Evolutionary conservation across 2,797 vertebrate species (phyloP).

Genomic region (Loriculus beryllinus): DNA sequence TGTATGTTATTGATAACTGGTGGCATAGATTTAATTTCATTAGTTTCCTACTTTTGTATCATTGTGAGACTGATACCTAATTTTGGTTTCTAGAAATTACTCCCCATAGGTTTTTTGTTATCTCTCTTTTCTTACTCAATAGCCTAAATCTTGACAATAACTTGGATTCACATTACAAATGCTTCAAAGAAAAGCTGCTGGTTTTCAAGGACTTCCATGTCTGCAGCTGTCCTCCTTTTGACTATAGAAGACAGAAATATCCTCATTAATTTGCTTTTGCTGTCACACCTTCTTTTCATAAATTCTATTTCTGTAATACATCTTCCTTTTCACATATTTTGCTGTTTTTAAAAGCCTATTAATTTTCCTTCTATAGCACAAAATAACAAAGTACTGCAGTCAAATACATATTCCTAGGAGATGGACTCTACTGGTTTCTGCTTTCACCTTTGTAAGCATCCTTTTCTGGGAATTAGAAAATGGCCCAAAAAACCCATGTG

Average conservation of each 20-base stretch:
- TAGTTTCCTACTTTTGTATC: background rate
- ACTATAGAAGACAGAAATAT: background rate
- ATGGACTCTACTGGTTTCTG: background rate
- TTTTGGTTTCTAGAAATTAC: background rate
- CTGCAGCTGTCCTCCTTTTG: background rate
- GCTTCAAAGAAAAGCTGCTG: background rate
- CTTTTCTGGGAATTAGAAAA: conserved; percentile 20
- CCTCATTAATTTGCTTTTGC: background rate
- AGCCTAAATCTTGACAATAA: background rate
- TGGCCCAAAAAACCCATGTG: background rate
- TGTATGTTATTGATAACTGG: background rate
- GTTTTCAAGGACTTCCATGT: background rate
- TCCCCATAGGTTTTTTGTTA: background rate
- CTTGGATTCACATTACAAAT: background rate
- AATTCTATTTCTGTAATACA: background rate
- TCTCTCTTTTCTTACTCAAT: background rate
- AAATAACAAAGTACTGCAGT: background rate
- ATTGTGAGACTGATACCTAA: background rate
- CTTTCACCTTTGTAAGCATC: conserved; percentile 24
- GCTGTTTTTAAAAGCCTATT: background rate
- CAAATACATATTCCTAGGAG: background rate
- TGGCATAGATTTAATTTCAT: background rate
- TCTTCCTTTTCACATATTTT: background rate
- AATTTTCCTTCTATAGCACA: background rate
- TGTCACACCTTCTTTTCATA: background rate